phyloP scores from a whole-genome alignment of 2,113 vertebrate species.

The Cinclus mexicanus region DNA sequence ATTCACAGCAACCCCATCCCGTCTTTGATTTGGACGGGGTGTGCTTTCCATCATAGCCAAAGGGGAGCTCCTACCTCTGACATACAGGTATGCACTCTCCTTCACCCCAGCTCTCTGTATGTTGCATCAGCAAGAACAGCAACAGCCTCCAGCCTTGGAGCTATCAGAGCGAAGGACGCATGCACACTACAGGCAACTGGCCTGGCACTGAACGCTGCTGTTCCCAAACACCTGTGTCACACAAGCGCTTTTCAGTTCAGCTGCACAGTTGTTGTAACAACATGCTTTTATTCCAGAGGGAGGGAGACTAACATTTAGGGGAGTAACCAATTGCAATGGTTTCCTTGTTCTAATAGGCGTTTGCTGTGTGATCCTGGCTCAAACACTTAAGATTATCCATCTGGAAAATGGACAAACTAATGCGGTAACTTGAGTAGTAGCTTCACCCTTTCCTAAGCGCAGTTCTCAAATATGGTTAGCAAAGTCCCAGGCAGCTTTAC shows the following conservation, averaged over 20 bases:
- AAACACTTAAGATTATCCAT: not conserved
- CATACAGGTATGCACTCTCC: slow-evolving; percentile 53
- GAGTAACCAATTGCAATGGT: not conserved
- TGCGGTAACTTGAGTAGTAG: not conserved
- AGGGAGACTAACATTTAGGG: not conserved
- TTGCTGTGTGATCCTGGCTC: not conserved
- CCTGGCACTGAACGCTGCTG: not conserved
- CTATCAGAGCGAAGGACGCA: not conserved
- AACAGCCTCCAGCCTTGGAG: slow-evolving; percentile 28
- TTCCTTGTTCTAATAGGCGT: not conserved
- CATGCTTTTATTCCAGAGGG: not conserved
- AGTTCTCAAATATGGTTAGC: not conserved
- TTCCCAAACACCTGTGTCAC: not conserved
- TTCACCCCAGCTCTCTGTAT: slow-evolving; percentile 34
- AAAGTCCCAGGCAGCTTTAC: not conserved
- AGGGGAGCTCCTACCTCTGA: slow-evolving; percentile 61
- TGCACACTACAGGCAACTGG: not conserved
- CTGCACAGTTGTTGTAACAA: not conserved
- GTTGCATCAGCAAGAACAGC: slow-evolving; percentile 45
- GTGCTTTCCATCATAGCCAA: slow-evolving; percentile 44
- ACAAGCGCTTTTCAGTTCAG: not conserved
- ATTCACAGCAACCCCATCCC: slow-evolving; percentile 18
- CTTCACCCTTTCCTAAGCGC: not conserved
- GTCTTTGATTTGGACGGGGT: slow-evolving; percentile 43
- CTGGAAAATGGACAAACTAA: not conserved